Base-by-base conservation (phyloP, 1,140 invertebrate genomes). In the Danaus plexippus region DNA sequence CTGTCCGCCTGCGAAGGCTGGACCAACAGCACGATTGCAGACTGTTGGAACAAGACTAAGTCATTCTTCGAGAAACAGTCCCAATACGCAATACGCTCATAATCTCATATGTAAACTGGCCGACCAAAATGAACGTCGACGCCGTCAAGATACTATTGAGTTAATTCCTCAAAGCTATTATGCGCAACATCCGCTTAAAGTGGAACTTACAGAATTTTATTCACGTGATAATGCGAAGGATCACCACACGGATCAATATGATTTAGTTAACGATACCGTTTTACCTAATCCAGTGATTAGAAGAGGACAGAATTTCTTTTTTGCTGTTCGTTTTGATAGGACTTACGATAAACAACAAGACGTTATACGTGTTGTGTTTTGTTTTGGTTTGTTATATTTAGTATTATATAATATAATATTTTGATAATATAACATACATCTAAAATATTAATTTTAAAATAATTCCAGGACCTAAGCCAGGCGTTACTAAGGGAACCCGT, bases 241-340 rank as follows among this genome's bases (percentile, higher is more conserved):
- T 43, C 91, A 92, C 71, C 90, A 90, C 64, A 93, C 92, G 9
- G 88, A 90, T 55, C 87, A 89, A 61, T 94, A 91, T 71, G 92
- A 93, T 65, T 67, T 91, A 18, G 87, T 90, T 1, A 88, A 89
- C 51, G 87, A 88, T 49, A 87, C 73, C 40, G 73, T 87, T 15
- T 65, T 88, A 43, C 85, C 87, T 0, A 89, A 88, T 47, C 88
- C 89, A 0, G 88, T 93, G 18, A 64, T 92, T 7, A 79, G 92
- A 55, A 83, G 92, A 54, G 92, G 91, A 2, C 89, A 91, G 65
- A 87, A 88, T 22, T 92, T 93, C 75, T 90, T 88, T 67, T 82
- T 92, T 55, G 89, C 89, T 11, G 81, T 92, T 40, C 87, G 87
- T 9, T 91, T 92, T 64, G 87, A 89, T 59, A 76, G 85, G 46